These are phyloP conservation scores for cat (Felis catus) DNA, from an alignment of 2,113 vertebrate genomes.

Conservation along the genomic window F.catus_Fca126_mat1.0 CM031421.1:90779001-90779500, in stretches of 20 bases:
- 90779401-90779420: neutral
- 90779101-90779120: neutral
- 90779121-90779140: neutral
- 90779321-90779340: neutral
- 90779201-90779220: neutral
- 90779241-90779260: neutral
- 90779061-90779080: neutral
- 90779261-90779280: neutral
- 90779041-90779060: neutral
- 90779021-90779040: neutral
- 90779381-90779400: neutral
- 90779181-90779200: neutral
- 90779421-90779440: neutral
- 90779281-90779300: neutral
- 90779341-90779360: neutral
- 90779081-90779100: neutral
- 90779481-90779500: neutral
- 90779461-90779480: constrained; percentile 7
- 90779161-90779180: neutral
- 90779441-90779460: neutral
- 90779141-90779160: neutral
- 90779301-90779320: neutral
- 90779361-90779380: neutral
- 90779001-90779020: neutral
- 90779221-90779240: neutral